These are phyloP conservation scores for Rhineura floridana DNA, from an alignment of 2,113 vertebrate genomes.

Conservation along the genomic window DNA sequence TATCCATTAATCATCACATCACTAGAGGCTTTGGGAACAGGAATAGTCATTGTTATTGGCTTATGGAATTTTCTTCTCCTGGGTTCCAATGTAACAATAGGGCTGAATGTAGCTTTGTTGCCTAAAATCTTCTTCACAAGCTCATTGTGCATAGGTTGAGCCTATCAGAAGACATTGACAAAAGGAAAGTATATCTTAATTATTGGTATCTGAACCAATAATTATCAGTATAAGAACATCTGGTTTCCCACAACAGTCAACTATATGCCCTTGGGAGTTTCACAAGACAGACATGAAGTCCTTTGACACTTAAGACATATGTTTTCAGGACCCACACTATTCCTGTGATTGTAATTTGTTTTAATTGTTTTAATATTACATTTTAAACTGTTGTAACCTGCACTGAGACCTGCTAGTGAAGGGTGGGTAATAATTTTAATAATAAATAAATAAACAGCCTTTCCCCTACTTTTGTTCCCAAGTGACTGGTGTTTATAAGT, in stretches of 20 bases:
- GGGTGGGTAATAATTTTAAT: too few relatives aligned
- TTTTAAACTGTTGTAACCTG: too few relatives aligned
- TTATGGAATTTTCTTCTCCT: constrained; percentile 98
- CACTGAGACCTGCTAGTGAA: too few relatives aligned
- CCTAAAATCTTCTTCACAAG: constrained; percentile 91
- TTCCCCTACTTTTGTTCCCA: too few relatives aligned
- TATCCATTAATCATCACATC: constrained; percentile 87
- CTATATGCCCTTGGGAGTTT: too few relatives aligned
- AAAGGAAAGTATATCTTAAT: background rate
- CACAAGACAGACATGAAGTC: too few relatives aligned
- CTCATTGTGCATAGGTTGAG: constrained; percentile 89
- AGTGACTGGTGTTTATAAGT: too few relatives aligned
- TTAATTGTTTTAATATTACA: too few relatives aligned
- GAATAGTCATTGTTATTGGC: constrained; percentile 98
- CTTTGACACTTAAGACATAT: too few relatives aligned
- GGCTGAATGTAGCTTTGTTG: constrained; percentile 96
- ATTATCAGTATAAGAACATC: background rate
- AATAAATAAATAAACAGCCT: too few relatives aligned
- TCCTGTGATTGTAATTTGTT: too few relatives aligned
- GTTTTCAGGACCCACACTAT: too few relatives aligned
- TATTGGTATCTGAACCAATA: background rate
- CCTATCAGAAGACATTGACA: constrained; percentile 71
- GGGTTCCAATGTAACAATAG: constrained; percentile 96
- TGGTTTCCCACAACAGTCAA: background rate
- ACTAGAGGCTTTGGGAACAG: constrained; percentile 88